Conservation (phyloP, 2,797 vertebrate species). For the Psittacula derbiana region DNA sequence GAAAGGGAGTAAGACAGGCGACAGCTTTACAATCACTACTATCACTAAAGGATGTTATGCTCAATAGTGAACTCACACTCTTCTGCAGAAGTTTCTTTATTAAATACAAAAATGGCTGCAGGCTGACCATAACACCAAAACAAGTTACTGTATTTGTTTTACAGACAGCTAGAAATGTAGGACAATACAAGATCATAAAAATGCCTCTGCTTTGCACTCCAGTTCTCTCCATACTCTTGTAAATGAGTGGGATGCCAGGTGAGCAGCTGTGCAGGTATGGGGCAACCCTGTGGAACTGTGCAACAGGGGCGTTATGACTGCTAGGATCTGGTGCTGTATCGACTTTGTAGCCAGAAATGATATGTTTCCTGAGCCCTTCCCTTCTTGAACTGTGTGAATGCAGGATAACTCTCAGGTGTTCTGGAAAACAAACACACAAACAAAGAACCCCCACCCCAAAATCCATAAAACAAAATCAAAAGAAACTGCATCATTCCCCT, state of each 20-base stretch:
- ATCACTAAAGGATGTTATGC: not conserved
- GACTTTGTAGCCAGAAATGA: not conserved
- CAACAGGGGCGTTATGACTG: not conserved
- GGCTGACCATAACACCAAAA: conserved; percentile 39
- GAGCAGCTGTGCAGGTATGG: conserved; percentile 32
- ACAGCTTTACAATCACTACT: not conserved
- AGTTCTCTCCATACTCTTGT: conserved; percentile 29
- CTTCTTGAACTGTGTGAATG: conserved; percentile 34
- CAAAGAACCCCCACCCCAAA: not conserved
- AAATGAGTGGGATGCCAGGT: not conserved
- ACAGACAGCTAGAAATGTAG: conserved; percentile 17
- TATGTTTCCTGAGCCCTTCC: conserved; percentile 13
- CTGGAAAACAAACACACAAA: conserved; percentile 62
- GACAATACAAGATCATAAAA: not conserved
- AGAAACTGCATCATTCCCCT: conserved; percentile 5
- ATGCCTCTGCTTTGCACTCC: conserved; percentile 35
- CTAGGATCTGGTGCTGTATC: not conserved
- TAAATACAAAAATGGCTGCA: conserved; percentile 48
- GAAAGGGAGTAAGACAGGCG: not conserved
- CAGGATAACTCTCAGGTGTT: conserved; percentile 22
- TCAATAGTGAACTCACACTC: conserved; percentile 46
- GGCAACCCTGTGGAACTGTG: conserved; percentile 20
- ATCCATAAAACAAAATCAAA: not conserved
- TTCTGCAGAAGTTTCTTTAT: conserved; percentile 67
- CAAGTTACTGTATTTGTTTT: not conserved